Conservation (phyloP, 2,113 vertebrate genomes). For the Apodemus sylvaticus region DNA sequence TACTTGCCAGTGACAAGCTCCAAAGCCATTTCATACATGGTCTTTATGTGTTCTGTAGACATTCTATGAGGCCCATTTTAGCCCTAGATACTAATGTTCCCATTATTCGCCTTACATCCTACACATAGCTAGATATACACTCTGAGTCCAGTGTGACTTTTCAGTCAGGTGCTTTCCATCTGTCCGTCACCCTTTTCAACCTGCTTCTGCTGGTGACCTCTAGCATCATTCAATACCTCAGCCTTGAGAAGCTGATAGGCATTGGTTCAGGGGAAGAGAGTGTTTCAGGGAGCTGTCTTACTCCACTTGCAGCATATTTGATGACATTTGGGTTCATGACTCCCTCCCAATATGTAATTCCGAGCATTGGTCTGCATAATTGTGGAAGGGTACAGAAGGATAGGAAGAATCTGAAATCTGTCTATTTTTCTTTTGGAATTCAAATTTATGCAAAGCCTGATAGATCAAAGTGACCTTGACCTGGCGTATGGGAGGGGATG, state of each 20-base stretch:
- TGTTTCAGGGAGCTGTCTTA: neutral
- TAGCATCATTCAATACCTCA: neutral
- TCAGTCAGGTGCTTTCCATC: neutral
- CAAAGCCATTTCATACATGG: neutral
- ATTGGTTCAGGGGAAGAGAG: neutral
- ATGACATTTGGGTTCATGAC: neutral
- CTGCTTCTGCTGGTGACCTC: neutral
- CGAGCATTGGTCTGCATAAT: neutral
- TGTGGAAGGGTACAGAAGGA: neutral
- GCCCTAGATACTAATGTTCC: slow-evolving; percentile 52
- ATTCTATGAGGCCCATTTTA: neutral
- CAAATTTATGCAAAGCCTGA: neutral
- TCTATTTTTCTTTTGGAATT: neutral
- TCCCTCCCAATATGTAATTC: neutral
- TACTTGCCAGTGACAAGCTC: neutral
- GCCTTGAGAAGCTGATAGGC: neutral
- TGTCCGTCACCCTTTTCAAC: neutral
- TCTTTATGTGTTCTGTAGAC: neutral
- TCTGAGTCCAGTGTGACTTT: neutral
- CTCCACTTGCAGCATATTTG: neutral
- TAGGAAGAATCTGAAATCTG: neutral
- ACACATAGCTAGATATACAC: neutral
- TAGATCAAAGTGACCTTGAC: neutral
- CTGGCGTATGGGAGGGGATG: neutral
- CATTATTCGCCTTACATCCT: neutral